Base-by-base conservation (phyloP, 2,113 vertebrate species). In the Corythornis vintsioides region DNA sequence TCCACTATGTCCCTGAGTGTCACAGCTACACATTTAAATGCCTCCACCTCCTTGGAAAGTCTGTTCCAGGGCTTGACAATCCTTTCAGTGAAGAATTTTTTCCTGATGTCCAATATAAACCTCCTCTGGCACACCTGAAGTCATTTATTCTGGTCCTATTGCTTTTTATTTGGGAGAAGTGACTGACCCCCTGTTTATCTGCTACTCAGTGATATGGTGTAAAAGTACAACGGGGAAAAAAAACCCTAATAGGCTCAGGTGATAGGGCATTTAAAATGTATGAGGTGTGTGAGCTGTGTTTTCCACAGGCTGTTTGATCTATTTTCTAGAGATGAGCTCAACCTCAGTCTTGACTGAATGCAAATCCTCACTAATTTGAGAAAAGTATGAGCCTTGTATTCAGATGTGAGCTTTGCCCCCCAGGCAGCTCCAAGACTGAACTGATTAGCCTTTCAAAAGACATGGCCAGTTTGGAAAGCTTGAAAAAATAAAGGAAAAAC, bases 321-420 rank as follows among this genome's bases (percentile, higher is more conserved):
- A 48, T 89, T 92, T 95, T 77, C 86, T 95, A 57, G 84, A 88
- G 92, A 95, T 96, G 87, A 93, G 89, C 89, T 88, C 87, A 55
- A 83, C 80, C 87, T 80, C 69, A 77, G 52, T n/a, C 85, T 85
- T 94, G 71, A 70, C 84, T 89, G 71, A 83, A 80, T 89, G 82
- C 72, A 93, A 94, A 94, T 91, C 70, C 60, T 71, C 87, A 93
- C 85, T 92, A 95, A 93, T 92, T 93, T 93, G 95, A 93, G 92
- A 96, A 96, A 95, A 95, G 88, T 88, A 86, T 86, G 83, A 88
- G 90, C 63, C 91, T 91, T 94, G 92, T 94, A 93, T 83, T 96
- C 89, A 96, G 87, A 95, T 93, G 87, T 94, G 95, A 96, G 82
- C 87, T 95, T 96, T 95, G 79, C 89, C 78, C 84, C 69, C 56